These are phyloP conservation scores for Bucorvus abyssinicus DNA, from an alignment of 2,797 vertebrate species.

Conservation along the genomic window DNA sequence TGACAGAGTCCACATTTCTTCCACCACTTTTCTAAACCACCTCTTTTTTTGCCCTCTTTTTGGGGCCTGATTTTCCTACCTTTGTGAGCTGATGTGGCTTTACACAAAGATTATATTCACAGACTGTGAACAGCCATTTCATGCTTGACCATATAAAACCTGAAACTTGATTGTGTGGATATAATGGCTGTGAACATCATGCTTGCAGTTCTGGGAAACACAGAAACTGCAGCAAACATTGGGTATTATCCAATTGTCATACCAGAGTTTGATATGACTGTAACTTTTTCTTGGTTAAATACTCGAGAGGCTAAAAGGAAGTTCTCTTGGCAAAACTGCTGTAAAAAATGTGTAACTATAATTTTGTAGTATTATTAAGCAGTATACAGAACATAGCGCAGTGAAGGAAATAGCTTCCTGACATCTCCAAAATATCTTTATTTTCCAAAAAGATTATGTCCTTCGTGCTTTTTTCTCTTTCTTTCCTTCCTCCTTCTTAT, in stretches of 20 bases:
- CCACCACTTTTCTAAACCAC: not conserved
- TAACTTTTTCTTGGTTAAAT: not conserved
- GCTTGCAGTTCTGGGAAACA: not conserved
- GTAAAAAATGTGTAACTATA: not conserved
- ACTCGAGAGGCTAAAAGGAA: not conserved
- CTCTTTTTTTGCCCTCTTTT: not conserved
- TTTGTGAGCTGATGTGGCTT: not conserved
- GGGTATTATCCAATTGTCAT: not conserved
- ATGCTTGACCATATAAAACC: not conserved
- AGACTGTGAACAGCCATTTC: not conserved
- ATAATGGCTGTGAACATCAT: not conserved
- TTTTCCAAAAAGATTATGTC: not conserved
- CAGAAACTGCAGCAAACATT: fast-evolving
- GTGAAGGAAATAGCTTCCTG: not conserved
- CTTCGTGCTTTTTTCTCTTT: not conserved
- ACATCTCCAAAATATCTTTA: not conserved
- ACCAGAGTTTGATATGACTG: not conserved
- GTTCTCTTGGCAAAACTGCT: not conserved
- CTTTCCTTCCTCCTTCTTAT: not conserved
- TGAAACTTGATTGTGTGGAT: not conserved
- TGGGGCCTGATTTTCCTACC: not conserved
- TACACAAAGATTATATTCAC: not conserved
- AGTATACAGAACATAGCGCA: fast-evolving
- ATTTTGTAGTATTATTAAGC: not conserved
- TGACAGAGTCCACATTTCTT: not conserved